phyloP scores from a whole-genome alignment of 2,797 vertebrate genomes.

The Lateolabrax maculatus region DNA sequence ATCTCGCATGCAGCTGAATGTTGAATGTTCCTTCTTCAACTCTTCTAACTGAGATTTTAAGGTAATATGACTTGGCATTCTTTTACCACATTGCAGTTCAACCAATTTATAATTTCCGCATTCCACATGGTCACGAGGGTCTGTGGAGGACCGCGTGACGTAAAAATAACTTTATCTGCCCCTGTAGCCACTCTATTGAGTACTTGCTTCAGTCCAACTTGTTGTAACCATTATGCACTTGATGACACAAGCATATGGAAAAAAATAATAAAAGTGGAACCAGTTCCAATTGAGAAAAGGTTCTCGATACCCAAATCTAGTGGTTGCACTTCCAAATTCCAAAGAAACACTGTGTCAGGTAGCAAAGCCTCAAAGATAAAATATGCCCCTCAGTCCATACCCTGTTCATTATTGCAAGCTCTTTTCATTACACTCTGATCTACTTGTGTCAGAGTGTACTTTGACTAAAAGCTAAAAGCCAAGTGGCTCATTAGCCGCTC shows the following conservation, averaged over 20 bases:
- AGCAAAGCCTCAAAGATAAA: conserved; percentile 48
- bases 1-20: neutral
- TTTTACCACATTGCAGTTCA: neutral
- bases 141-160: neutral
- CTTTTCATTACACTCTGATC: conserved; percentile 67
- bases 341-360: conserved; percentile 30
- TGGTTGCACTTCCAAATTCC: conserved; percentile 9
- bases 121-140: neutral
- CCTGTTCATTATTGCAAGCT: conserved; percentile 66
- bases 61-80: neutral
- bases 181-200: neutral
- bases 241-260: neutral
- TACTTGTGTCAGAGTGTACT: conserved; percentile 75
- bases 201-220: neutral
- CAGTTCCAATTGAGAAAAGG: neutral
- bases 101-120: neutral
- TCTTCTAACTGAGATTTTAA: conserved; percentile 6
- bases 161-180: neutral
- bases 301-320: neutral
- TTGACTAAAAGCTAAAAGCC: conserved; percentile 72
- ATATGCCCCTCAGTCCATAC: conserved; percentile 60
- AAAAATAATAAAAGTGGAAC: neutral
- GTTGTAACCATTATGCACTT: neutral
- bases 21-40: neutral
- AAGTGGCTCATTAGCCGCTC: conserved; percentile 69